phyloP scores from a whole-genome alignment of 1,140 invertebrate genomes.

The Theocolax elegans region DNA sequence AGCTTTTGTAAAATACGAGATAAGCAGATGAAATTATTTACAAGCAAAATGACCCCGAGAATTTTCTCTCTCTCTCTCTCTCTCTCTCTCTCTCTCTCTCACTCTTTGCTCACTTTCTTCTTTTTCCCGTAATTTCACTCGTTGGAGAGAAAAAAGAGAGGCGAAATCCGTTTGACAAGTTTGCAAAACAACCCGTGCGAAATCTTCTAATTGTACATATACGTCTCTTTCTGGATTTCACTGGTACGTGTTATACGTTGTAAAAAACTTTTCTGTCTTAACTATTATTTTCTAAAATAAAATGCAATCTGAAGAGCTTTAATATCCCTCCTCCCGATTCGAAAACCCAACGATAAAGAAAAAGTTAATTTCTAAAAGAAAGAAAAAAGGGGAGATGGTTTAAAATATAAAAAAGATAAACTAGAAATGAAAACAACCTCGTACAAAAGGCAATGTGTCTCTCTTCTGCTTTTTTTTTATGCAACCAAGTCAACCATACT shows the following conservation, averaged over 20 bases:
- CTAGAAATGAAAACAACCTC: background rate
- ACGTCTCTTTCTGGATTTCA: too few species aligned
- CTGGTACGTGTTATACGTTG: too few species aligned
- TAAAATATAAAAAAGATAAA: conserved; percentile 17
- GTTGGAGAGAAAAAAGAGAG: background rate
- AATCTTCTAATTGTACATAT: too few species aligned
- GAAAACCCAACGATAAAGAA: background rate
- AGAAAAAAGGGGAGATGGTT: background rate
- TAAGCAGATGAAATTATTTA: conserved; percentile 17
- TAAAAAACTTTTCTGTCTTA: too few species aligned
- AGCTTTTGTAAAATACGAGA: background rate
- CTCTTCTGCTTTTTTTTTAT: background rate
- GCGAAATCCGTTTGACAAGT: background rate
- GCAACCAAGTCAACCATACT: background rate
- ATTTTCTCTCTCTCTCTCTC: background rate
- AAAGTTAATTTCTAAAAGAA: background rate
- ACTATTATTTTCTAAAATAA: too few species aligned
- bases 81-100: background rate
- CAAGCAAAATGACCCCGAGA: background rate
- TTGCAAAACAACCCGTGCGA: background rate
- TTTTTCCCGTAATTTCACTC: background rate
- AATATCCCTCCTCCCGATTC: background rate
- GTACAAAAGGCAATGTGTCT: conserved; percentile 2
- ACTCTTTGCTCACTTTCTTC: too few species aligned
- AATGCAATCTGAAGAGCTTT: too few species aligned